phyloP scores from a whole-genome alignment of 2,113 vertebrate species.

The Panthera leo region DNA sequence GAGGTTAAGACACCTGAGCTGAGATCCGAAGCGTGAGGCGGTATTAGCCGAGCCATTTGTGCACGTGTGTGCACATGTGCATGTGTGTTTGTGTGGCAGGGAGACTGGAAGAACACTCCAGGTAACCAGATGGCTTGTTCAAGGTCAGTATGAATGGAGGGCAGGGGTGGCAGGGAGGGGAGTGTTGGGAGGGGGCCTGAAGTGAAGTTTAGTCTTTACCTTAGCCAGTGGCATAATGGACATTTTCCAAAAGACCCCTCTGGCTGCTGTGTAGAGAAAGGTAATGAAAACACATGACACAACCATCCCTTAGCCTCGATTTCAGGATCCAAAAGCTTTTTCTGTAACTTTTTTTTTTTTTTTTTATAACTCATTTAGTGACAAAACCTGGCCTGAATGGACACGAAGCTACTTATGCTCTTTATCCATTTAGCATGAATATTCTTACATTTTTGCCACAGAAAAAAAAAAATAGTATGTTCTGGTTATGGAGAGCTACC shows the following conservation, averaged over 20 bases:
- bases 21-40: neutral
- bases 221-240: neutral
- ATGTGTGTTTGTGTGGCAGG: fast-evolving
- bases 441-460: neutral
- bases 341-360: neutral
- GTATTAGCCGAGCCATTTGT: neutral
- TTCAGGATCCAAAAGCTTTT: conserved; percentile 40
- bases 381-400: conserved; percentile 51
- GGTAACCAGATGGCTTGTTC: neutral
- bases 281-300: neutral
- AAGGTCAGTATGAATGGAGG: neutral
- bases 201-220: neutral
- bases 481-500: neutral
- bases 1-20: neutral
- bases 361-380: neutral
- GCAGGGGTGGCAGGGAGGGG: neutral
- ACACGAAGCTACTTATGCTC: neutral
- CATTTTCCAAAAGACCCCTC: neutral
- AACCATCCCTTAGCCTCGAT: neutral
- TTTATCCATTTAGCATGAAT: neutral
- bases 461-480: neutral
- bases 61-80: no score
- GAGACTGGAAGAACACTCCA: neutral
- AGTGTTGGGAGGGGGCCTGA: no score
- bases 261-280: neutral